These are phyloP conservation scores for Rhipidura dahli DNA, from an alignment of 2,113 vertebrate species.

Conservation along the genomic window DNA sequence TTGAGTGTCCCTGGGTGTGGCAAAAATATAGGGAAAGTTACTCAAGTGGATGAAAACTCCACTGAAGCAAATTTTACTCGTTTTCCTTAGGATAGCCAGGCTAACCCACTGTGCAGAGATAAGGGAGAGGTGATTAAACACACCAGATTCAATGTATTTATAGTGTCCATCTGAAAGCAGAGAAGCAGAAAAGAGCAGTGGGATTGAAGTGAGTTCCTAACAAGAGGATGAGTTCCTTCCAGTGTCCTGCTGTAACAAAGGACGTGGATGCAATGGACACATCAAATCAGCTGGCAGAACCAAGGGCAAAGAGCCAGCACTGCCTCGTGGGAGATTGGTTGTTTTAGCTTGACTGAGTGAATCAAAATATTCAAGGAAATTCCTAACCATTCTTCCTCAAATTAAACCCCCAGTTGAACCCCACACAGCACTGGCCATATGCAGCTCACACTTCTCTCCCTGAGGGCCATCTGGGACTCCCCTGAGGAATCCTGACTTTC, in stretches of 20 bases:
- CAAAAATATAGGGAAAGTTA: background rate
- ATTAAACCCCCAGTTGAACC: background rate
- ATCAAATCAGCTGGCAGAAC: background rate
- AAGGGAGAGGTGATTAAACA: background rate
- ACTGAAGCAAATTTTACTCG: background rate
- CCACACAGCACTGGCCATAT: background rate
- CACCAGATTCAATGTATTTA: background rate
- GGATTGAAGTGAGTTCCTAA: background rate
- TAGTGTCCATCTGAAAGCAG: background rate
- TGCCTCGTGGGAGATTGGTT: background rate
- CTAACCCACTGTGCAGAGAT: background rate
- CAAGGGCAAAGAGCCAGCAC: background rate
- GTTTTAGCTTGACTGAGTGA: background rate
- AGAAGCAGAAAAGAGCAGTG: background rate
- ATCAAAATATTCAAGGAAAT: background rate
- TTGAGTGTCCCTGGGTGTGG: background rate
- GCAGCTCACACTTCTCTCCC: background rate
- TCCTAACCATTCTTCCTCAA: background rate
- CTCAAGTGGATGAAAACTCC: background rate
- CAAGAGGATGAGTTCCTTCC: background rate
- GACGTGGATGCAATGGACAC: background rate
- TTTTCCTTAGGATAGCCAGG: background rate
- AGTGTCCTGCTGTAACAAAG: background rate
- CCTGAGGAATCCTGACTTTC: background rate
- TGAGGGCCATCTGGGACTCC: background rate